These are phyloP conservation scores for Myiagra hebetior DNA, from an alignment of 2,113 vertebrate species.

Conservation along the genomic window DNA sequence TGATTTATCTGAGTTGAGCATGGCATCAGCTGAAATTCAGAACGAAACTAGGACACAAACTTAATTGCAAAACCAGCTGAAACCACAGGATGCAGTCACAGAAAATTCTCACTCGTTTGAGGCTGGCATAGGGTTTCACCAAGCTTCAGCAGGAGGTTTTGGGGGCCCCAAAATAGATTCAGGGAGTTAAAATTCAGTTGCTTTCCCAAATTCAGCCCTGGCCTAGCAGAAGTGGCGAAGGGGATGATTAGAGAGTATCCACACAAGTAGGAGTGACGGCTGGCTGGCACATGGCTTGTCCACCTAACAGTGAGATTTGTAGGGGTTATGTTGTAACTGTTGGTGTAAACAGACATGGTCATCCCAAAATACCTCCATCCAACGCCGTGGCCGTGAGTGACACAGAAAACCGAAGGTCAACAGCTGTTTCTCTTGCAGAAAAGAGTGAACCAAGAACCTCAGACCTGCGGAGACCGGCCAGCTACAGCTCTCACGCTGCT, in stretches of 20 bases:
- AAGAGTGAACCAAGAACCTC: background rate
- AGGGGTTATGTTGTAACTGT: background rate
- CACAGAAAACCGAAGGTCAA: background rate
- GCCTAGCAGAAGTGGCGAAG: background rate
- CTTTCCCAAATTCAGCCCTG: background rate
- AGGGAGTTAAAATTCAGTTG: background rate
- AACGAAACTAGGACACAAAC: conserved; percentile 51
- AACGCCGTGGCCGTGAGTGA: background rate
- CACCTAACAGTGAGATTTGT: background rate
- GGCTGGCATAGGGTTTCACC: conserved; percentile 48
- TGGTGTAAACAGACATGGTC: background rate
- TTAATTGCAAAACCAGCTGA: conserved; percentile 63
- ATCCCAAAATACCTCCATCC: background rate
- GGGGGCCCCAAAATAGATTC: background rate
- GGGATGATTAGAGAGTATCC: background rate
- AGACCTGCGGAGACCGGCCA: background rate
- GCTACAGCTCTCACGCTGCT: background rate
- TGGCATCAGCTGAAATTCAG: conserved; percentile 51
- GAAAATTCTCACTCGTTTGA: conserved; percentile 30
- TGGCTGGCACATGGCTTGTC: background rate
- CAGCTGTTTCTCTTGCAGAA: background rate
- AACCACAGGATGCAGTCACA: conserved; percentile 51
- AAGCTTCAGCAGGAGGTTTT: conserved; percentile 19
- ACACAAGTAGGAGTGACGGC: background rate
- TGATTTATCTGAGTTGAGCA: conserved; percentile 30